Percentiles rank a stretch among this genome's conserved stretches.
These are phyloP conservation scores for Druon quercuslanigerum DNA, from an alignment of 1,140 invertebrate species.

Conservation along the genomic window DNA sequence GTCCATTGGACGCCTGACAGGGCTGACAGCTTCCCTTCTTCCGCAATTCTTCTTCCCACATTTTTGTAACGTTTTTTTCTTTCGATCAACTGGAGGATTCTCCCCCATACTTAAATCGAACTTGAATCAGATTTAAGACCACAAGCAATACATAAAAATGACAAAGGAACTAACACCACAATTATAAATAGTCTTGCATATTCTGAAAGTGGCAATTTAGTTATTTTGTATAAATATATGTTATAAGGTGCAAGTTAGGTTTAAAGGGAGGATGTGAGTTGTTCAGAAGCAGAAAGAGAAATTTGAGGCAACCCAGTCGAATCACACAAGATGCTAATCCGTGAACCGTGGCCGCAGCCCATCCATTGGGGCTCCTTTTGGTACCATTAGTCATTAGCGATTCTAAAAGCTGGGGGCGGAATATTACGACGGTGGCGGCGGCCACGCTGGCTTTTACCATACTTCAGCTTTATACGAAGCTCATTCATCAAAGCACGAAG, in stretches of 20 bases:
- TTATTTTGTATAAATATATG: slow-evolving; percentile 45
- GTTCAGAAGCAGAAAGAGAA: slow-evolving; percentile 19
- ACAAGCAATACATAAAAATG: background rate
- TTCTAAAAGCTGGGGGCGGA: slow-evolving; percentile 58
- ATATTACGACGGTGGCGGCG: slow-evolving; percentile 52
- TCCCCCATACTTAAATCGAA: slow-evolving; percentile 55
- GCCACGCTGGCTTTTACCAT: slow-evolving; percentile 59
- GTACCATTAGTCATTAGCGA: slow-evolving; percentile 65
- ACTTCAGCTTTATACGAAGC: slow-evolving; percentile 59
- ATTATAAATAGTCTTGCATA: no score
- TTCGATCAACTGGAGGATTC: slow-evolving; percentile 48
- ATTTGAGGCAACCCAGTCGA: slow-evolving; percentile 36
- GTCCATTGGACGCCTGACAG: slow-evolving; percentile 73
- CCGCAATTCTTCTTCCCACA: slow-evolving; percentile 39
- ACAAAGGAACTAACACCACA: background rate
- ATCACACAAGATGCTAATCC: slow-evolving; percentile 48
- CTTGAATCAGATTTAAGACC: background rate
- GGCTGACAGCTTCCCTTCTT: slow-evolving; percentile 63
- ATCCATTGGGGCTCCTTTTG: slow-evolving; percentile 47
- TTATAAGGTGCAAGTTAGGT: slow-evolving; percentile 60
- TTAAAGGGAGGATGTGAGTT: slow-evolving; percentile 30
- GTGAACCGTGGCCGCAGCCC: slow-evolving; percentile 40
- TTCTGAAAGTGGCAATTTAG: background rate
- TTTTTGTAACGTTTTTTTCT: slow-evolving; percentile 48
- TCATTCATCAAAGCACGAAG: slow-evolving; percentile 64